Base-by-base conservation (phyloP, 2,113 vertebrate genomes). In the Anolis sagrei region DNA sequence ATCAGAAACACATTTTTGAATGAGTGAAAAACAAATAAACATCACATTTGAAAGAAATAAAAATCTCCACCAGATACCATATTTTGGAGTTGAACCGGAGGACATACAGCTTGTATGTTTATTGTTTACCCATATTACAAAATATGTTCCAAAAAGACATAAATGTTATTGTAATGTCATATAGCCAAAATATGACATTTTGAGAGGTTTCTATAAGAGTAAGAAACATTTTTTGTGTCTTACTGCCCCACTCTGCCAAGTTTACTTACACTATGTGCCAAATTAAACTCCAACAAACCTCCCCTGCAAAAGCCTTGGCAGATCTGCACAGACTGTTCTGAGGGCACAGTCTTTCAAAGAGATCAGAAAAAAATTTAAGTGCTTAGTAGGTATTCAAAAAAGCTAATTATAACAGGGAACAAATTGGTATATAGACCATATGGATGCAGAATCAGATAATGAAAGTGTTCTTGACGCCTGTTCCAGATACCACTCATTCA, bases 381-480 rank as follows among this genome's bases (percentile, higher is more conserved):
- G 70, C 70, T 84, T 34, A 58, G 48, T 48, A 39, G 82, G 73
- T 54, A 86, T 74, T 86, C 69, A 64, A 29, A 74, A 70, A 80
- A 81, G 54, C 78, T 86, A 81, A 86, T 86, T 86, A 81, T 81
- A 86, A 81, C 25, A 18, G 48, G 23, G 78, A 81, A 27, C n/a
- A 39, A n/a, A 29, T 23, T 70, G 66, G 70, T 61, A 34, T 44
- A 80, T 88, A 66, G 58, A 75, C 44, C 48, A 68, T 88, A 80
- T 80, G 76, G 27, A 68, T 79, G 27, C 82, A 76, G 58, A 80
- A 75, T 64, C 44, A 80, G 82, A 84, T 88, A 68, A 84, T 84
- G 82, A 61, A 88, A 75, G 27, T 3, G 44, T 70, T 88, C 29
- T 83, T 80, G 48, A 79, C 21, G 61, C 6, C 69, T 80, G 32